Evolutionary conservation across 2,113 vertebrate species (phyloP), one percentile per base, ranked within the genome.

Genomic region (Xiphophorus couchianus): DNA sequence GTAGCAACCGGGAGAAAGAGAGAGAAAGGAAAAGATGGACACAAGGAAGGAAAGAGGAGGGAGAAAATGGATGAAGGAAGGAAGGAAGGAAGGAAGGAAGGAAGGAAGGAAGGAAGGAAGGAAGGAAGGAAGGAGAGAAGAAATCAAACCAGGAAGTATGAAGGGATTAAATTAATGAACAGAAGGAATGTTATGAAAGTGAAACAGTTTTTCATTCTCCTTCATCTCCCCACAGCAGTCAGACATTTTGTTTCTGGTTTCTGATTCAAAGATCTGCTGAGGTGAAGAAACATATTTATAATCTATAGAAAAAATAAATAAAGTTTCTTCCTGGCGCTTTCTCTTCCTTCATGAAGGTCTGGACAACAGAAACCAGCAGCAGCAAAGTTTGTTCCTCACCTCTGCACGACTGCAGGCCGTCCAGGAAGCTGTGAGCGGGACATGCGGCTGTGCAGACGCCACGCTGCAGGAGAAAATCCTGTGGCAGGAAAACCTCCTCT

Each of bases 381-480:
- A 54, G 51, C 4, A 25, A 54, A n/a, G 7, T 58, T 58, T 22
- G 11, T 22, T 3, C 14, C 82, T 76, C 39, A 96, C 98, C 94
- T 95, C 89, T 93, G 93, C 98, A 99, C 2, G 92, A 87, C 35
- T 93, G 94, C 1, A 66, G 70, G 58, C 79, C 70, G 5, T 96
- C 95, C 73, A 88, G 51, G 61, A 95, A 96, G 81, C 93, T 96
- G 0, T 22, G 88, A 2, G 86, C 15, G 22, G 84, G 91, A 81
- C 98, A 99, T 3, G 0, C 86, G 0, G 95, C 64, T 0, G 93
- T 80, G 77, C 98, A 99, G 15, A 92, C 48, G 17, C 97, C 97
- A 0, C 75, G 87, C 0, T 42, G 87, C 4, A 85, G 72, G 1
- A 66, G 1, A 0, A n/a, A n/a, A 6, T 68, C 77, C 7, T 84